phyloP scores from a whole-genome alignment of 2,888 invertebrate species.

The Chesias legatella region DNA sequence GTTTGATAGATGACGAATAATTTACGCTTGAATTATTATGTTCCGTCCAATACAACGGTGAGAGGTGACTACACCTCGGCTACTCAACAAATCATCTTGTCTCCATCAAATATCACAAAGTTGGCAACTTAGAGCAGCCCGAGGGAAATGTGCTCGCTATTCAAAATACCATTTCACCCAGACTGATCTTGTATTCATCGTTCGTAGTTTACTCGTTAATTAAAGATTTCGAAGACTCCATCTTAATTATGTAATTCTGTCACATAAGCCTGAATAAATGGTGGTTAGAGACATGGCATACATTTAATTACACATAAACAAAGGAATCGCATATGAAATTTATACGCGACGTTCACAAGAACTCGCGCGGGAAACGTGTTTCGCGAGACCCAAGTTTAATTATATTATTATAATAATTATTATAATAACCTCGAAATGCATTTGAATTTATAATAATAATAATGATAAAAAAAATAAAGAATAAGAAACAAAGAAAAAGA shows the following conservation, averaged over 20 bases:
- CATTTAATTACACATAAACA: constrained; percentile 13
- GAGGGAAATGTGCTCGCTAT: constrained; percentile 15
- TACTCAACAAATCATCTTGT: constrained; percentile 8
- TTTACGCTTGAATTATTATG: no score
- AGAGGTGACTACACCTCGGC: constrained; percentile 3
- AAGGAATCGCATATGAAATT: constrained; percentile 2
- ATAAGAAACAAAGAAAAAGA: no score
- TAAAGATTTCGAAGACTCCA: constrained; percentile 36
- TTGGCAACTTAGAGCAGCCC: constrained; percentile 7
- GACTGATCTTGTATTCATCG: constrained; percentile 36
- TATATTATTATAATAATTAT: no score
- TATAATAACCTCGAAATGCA: no score
- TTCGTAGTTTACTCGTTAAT: constrained; percentile 38
- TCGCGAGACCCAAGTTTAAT: no score
- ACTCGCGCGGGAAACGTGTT: no score
- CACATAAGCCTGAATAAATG: constrained; percentile 25
- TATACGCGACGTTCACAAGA: no score
- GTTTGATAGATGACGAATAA: no score
- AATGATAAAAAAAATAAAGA: no score
- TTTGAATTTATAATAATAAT: no score
- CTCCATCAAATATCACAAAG: constrained; percentile 15
- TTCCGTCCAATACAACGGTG: not conserved
- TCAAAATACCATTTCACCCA: constrained; percentile 15
- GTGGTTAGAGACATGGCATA: constrained; percentile 3
- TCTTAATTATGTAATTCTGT: constrained; percentile 34